Evolutionary conservation across 2,888 invertebrate species (phyloP), one percentile per base, ranked within the genome.

Genomic region (Drosophila multiciliata): DNA sequence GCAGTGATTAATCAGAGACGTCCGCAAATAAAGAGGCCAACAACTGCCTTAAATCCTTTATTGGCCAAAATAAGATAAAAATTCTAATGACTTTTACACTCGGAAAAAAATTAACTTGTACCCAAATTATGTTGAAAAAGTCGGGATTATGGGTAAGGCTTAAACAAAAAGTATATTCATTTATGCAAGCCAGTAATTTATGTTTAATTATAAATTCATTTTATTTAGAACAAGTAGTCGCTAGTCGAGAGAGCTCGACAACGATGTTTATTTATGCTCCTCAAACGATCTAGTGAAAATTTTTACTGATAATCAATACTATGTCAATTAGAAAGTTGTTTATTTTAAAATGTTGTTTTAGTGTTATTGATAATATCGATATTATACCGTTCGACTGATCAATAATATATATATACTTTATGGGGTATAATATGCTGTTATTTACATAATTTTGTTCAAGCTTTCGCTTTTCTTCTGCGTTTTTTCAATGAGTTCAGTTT

Each of bases 1-100:
- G 70, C 54, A 73, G 73, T 79, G 74, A 87, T 82, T 77, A 75
- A 84, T 75, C 66, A 72, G 32, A 55, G 54, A 64, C 73, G 67
- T 67, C 74, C 75, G 62, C 45, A 42, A 42, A 35, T 45, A 50
- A 70, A 53, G 6, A 42, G 42, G 35, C 23, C 17, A 26, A 40
- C 17, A 50, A 61, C n/a, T 35, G 53, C 61, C 58, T 38, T 54
- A 49, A 67, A 61, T 57, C 60, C 40, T 54, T 64, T 62, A 58
- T 68, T 61, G 58, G 40, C 29, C 53, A 49, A 53, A 64, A 66
- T 49, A 32, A 35, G 26, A 50, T 29, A 29, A 29, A 4, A 8
- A 11, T 52, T 48, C 29, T 74, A 68, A 74, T 63, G 53, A 54
- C 33, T 23, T 48, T 20, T 15, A 17, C 33, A 54, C 54, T 54